phyloP scores from a whole-genome alignment of 2,888 invertebrate species.

The Icerya purchasi region DNA sequence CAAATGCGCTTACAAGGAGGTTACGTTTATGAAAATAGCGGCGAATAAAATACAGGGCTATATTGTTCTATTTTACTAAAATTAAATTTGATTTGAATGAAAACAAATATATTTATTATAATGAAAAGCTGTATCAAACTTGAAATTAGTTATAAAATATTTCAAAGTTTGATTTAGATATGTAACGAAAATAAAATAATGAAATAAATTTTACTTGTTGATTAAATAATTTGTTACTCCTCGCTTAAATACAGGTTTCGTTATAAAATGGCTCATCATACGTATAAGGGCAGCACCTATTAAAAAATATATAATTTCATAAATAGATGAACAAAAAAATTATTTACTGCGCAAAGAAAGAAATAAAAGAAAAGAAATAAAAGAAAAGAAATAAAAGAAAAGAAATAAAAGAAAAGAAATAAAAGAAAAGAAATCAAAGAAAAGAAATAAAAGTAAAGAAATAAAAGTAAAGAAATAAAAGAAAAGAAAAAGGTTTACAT shows the following conservation, averaged over 20 bases:
- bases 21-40: too few relatives aligned
- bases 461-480: too few relatives aligned
- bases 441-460: too few relatives aligned
- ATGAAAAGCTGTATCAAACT: neutral
- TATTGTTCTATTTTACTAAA: neutral
- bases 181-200: too few relatives aligned
- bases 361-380: neutral
- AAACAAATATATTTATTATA: neutral
- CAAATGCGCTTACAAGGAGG: too few relatives aligned
- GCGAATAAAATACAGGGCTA: too few relatives aligned
- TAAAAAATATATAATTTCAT: neutral
- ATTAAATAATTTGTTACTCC: constrained; percentile 44
- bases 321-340: neutral
- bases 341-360: neutral
- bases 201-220: constrained; percentile 31
- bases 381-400: neutral
- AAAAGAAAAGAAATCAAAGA: neutral
- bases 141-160: neutral
- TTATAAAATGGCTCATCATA: constrained; percentile 78
- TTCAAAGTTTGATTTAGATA: too few relatives aligned
- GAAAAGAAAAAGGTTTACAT: too few relatives aligned
- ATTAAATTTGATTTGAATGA: neutral
- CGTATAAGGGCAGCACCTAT: constrained; percentile 38
- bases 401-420: neutral
- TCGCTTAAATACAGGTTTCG: constrained; percentile 44